phyloP scores from a whole-genome alignment of 2,797 vertebrate species.

The Darevskia nairensis region DNA sequence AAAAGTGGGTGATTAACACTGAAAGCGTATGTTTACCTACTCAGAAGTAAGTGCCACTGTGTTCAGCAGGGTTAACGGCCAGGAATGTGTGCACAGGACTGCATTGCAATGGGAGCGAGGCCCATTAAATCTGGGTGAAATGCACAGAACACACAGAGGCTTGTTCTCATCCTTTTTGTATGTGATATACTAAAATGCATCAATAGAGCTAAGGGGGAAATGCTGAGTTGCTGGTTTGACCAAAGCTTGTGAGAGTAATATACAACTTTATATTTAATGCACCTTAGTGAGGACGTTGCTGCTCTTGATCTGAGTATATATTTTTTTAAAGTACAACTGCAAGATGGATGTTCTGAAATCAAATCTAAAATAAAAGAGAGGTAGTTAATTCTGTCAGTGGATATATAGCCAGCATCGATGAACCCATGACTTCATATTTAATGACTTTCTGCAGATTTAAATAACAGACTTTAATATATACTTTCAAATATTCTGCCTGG shows the following conservation, averaged over 20 bases:
- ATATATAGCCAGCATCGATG: constrained; percentile 9
- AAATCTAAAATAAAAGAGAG: constrained; percentile 53
- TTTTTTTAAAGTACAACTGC: constrained; percentile 18
- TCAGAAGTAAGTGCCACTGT: background rate
- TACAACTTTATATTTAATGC: constrained; percentile 47
- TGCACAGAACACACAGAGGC: background rate
- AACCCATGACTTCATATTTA: constrained; percentile 59
- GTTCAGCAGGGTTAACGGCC: background rate
- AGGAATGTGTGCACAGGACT: background rate
- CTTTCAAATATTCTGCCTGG: constrained; percentile 26
- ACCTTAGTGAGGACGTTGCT: constrained; percentile 38
- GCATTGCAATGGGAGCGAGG: background rate
- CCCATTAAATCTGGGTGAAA: background rate
- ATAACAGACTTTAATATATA: constrained; percentile 46
- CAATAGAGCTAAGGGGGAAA: constrained; percentile 28
- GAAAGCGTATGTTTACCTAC: background rate
- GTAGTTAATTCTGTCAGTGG: constrained; percentile 32
- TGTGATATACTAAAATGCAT: constrained; percentile 30
- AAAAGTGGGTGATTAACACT: constrained; percentile 30
- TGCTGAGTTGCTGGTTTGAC: constrained; percentile 52
- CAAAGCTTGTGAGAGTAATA: constrained; percentile 24
- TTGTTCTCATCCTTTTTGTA: constrained; percentile 10
- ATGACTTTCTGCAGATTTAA: constrained; percentile 56
- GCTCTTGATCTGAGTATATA: constrained; percentile 45
- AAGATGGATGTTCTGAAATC: constrained; percentile 30